These are phyloP conservation scores for Serripes groenlandicus DNA, from an alignment of 2,888 invertebrate genomes.

Conservation along the genomic window DNA sequence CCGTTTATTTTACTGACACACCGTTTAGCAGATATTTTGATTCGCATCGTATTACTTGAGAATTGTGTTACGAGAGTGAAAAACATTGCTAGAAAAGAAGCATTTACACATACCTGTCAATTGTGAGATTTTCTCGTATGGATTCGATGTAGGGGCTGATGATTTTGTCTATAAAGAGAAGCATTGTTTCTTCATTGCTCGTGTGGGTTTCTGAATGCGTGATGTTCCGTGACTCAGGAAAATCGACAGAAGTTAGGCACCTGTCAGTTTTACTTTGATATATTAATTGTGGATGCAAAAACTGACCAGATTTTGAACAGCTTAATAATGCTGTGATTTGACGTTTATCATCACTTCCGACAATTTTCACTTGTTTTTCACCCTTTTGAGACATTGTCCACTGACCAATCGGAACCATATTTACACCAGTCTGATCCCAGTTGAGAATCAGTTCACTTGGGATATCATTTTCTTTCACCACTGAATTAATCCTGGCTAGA, in stretches of 20 bases:
- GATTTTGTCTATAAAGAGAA: neutral
- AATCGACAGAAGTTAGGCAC: neutral
- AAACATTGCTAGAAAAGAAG: too few species aligned
- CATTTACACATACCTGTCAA: too few species aligned
- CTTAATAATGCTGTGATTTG: conserved; percentile 19
- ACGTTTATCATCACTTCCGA: conserved; percentile 16
- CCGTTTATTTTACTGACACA: too few species aligned
- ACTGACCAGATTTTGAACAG: conserved; percentile 9
- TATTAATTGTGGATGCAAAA: conserved; percentile 18
- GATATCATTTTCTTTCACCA: neutral
- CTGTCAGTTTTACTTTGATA: conserved; percentile 11
- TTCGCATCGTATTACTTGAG: too few species aligned
- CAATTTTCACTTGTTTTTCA: conserved; percentile 25
- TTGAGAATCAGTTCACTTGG: neutral
- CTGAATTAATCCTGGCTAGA: neutral
- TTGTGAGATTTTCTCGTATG: too few species aligned
- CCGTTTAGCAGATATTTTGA: too few species aligned
- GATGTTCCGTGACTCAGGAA: neutral
- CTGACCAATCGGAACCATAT: neutral
- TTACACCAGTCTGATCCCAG: neutral
- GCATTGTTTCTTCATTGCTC: conserved; percentile 1
- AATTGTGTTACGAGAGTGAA: too few species aligned
- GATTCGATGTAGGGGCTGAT: neutral
- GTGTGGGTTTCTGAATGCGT: neutral
- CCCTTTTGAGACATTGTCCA: neutral